Conservation (phyloP, 2,888 invertebrate genomes). For the Himalopsyche japonica region DNA sequence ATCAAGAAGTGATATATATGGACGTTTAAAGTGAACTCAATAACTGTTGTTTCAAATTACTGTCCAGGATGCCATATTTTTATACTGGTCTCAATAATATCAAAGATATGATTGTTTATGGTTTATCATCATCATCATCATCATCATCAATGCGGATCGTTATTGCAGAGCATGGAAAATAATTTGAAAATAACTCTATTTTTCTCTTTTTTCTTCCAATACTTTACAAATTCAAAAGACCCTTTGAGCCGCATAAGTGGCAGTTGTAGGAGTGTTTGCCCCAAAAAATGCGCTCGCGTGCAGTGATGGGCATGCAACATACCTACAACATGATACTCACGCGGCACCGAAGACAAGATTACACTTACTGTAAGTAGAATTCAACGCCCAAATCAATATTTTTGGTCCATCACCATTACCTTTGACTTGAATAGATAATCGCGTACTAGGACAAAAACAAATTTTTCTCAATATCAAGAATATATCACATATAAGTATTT, state of each 20-base stretch:
- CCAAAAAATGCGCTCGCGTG: background rate
- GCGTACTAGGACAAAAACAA: no score
- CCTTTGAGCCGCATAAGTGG: conserved; percentile 29
- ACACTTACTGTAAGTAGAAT: background rate
- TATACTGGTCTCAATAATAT: background rate
- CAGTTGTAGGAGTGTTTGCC: conserved; percentile 4
- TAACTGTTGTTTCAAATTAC: no score
- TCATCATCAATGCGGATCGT: background rate
- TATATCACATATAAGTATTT: no score
- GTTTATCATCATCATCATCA: background rate
- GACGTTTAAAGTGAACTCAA: no score
- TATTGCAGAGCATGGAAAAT: background rate
- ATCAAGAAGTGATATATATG: no score
- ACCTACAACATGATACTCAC: background rate
- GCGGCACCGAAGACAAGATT: background rate
- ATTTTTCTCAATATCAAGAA: no score
- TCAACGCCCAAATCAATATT: background rate
- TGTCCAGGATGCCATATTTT: no score
- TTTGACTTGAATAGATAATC: background rate
- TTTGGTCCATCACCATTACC: background rate
- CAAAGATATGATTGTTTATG: background rate
- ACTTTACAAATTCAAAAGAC: conserved; percentile 7
- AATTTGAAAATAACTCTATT: background rate
- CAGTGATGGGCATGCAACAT: background rate
- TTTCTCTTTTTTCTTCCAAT: background rate